These are phyloP conservation scores for Benthosema pterotum DNA, from an alignment of 2,797 vertebrate species.

Conservation along the genomic window DNA sequence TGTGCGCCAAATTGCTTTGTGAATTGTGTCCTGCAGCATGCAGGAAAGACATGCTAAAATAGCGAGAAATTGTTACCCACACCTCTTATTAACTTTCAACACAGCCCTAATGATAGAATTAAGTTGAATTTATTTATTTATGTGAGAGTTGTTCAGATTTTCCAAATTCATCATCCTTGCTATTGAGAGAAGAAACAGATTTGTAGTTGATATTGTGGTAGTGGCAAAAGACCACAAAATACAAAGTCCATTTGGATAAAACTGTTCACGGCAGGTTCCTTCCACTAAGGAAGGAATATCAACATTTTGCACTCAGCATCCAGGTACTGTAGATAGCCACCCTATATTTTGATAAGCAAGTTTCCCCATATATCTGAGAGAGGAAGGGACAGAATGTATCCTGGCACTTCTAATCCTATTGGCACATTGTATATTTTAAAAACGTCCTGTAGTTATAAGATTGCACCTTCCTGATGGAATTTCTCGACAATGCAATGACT, in stretches of 20 bases:
- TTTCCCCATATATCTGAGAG: background rate
- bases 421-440: background rate
- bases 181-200: too few species aligned
- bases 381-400: background rate
- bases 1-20: too few species aligned
- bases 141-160: too few species aligned
- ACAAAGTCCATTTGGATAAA: background rate
- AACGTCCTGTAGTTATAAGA: background rate
- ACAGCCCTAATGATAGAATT: too few species aligned
- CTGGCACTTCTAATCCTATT: constrained; percentile 16
- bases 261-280: background rate
- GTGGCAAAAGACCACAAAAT: background rate
- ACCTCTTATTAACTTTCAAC: too few species aligned
- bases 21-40: too few species aligned
- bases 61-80: too few species aligned
- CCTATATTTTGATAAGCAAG: constrained; percentile 1
- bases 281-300: background rate
- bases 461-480: background rate
- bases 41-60: too few species aligned
- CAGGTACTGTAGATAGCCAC: too few species aligned
- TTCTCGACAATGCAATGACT: background rate
- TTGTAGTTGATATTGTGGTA: too few species aligned
- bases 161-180: too few species aligned
- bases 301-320: background rate
- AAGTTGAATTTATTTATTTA: too few species aligned